Evolutionary conservation across 2,797 vertebrate species (phyloP).

Genomic region (Eurystomus glaucurus): DNA sequence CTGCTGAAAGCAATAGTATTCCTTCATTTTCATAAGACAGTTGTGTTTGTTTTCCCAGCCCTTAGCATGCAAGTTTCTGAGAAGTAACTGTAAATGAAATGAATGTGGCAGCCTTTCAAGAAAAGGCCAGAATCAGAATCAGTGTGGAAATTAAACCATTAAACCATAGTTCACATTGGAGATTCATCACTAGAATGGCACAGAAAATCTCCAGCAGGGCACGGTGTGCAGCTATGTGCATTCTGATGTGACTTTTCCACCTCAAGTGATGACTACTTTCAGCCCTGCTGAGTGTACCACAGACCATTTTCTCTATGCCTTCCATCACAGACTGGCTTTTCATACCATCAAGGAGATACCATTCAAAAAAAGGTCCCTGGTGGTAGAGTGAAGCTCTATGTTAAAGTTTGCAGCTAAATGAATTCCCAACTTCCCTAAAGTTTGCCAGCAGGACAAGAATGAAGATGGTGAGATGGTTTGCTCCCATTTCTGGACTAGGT

Average conservation of each 20-base stretch:
- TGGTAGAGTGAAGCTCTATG: not conserved
- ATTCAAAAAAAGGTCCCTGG: not conserved
- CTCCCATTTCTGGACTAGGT: not conserved
- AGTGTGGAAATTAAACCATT: not conserved
- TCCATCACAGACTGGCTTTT: not conserved
- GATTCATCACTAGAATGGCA: not conserved
- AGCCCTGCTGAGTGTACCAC: not conserved
- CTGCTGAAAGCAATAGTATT: not conserved
- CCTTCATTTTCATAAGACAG: not conserved
- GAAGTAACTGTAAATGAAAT: not conserved
- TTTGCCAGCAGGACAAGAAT: not conserved
- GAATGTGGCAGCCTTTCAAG: not conserved
- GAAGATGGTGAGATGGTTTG: not conserved
- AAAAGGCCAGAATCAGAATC: not conserved
- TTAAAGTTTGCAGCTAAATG: not conserved
- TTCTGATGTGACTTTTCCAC: not conserved
- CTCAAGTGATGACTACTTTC: not conserved
- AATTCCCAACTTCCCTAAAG: not conserved
- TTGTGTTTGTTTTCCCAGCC: not conserved
- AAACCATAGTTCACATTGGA: not conserved
- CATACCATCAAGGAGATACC: not conserved
- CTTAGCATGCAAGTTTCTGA: not conserved
- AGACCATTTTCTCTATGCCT: not conserved
- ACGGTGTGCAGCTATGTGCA: not conserved
- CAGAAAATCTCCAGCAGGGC: not conserved